phyloP scores from a whole-genome alignment of 2,888 invertebrate species.

The Stegophylla sp. region DNA sequence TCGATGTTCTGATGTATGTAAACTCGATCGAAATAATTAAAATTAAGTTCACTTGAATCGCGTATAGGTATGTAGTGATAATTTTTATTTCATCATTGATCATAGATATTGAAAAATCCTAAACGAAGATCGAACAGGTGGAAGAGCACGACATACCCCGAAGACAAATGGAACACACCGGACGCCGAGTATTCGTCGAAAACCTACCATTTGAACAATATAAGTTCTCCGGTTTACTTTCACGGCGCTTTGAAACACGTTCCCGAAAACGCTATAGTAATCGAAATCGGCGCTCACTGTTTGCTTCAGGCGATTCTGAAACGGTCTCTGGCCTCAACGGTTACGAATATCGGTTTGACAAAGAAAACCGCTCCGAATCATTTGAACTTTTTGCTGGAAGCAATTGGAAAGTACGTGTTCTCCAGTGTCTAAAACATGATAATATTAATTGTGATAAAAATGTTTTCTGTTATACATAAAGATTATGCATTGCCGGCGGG shows the following conservation, averaged over 20 bases:
- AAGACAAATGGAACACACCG: conserved; percentile 66
- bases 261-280: conserved; percentile 69
- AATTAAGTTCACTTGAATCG: too few species aligned
- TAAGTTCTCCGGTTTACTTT: conserved; percentile 67
- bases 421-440: too few species aligned
- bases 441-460: background rate
- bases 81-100: too few species aligned
- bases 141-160: conserved; percentile 70
- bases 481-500: conserved; percentile 77
- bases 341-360: conserved; percentile 68
- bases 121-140: conserved; percentile 67
- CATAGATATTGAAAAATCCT: conserved; percentile 63
- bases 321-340: conserved; percentile 67
- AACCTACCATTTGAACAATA: conserved; percentile 70
- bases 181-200: conserved; percentile 67
- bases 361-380: conserved; percentile 67
- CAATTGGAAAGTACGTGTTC: conserved; percentile 72
- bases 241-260: conserved; percentile 70
- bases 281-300: conserved; percentile 72
- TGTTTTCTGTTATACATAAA: conserved; percentile 61
- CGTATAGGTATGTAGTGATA: too few species aligned
- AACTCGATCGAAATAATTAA: background rate
- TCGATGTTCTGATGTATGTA: too few species aligned
- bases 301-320: conserved; percentile 71
- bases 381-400: conserved; percentile 70